Conservation (phyloP, 2,888 invertebrate species). For the Hydroisotoma schaefferi region DNA sequence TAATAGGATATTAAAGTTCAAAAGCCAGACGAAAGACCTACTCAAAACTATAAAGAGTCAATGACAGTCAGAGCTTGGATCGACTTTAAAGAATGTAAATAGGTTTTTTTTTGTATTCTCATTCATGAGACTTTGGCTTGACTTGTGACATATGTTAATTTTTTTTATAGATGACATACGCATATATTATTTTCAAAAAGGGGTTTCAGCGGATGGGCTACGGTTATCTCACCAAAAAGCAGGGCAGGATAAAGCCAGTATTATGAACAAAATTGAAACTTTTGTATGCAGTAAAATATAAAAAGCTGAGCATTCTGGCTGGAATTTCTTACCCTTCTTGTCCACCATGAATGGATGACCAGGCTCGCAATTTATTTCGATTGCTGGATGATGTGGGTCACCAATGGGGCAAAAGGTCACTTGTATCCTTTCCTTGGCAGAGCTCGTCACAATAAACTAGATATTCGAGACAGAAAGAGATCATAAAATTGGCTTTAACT, state of each 20-base stretch:
- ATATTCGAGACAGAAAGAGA: constrained; percentile 1
- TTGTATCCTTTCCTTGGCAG: constrained; percentile 47
- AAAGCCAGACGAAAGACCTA: constrained; percentile 32
- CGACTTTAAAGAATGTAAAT: neutral
- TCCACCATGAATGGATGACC: constrained; percentile 48
- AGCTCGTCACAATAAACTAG: constrained; percentile 49
- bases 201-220: no score
- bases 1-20: neutral
- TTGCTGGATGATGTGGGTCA: constrained; percentile 47
- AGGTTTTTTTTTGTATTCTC: neutral
- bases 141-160: no score
- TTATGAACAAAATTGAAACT: no score
- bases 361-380: constrained; percentile 48
- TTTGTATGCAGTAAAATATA: neutral
- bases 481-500: neutral
- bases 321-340: constrained; percentile 43
- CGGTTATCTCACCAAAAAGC: neutral
- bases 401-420: constrained; percentile 48
- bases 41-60: neutral
- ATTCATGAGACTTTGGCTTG: no score
- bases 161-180: neutral
- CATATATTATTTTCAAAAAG: neutral
- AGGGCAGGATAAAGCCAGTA: neutral
- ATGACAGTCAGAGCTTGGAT: neutral
- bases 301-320: neutral